Base-by-base conservation (phyloP, 2,888 invertebrate genomes). In the Plemyria rubiginata region DNA sequence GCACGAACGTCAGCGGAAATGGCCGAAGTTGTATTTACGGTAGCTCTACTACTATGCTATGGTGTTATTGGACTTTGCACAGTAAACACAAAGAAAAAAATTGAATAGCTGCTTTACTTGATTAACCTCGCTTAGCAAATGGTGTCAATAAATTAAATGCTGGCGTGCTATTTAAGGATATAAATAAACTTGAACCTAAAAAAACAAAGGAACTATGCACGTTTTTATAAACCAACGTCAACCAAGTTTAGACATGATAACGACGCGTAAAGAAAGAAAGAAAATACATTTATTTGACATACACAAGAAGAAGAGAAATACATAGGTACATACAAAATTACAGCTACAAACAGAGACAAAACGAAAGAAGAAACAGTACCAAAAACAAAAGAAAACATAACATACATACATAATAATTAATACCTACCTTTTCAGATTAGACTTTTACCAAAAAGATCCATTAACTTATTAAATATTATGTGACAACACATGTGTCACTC, bases 1-100 rank as follows among this genome's bases (percentile, higher is more conserved):
- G 36, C 66, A 79, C 92, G 92, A 91, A 70, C 63, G 60, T 56
- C 40, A 61, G 70, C 91, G 91, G 82, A 87, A 82, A 82, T 68
- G 68, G 46, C 79, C 91, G 90, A 91, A 66, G 62, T 68, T 72
- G 58, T 81, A 78, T 84, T 83, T 84, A 85, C 76, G 77, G 75
- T 73, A 64, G n/a, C n/a, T n/a, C n/a, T n/a, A n/a, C n/a, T 74
- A 73, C 8, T 13, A 15, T 13, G 43, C 74, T 60, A 60, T 67
- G 61, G 53, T 62, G 62, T 40, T 65, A 66, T 67, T 77, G 83
- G 81, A 85, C 87, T 84, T 86, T 84, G 85, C 72, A 75, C 80
- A 50, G 66, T 68, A 68, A 65, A 70, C 65, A 78, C 72, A 75
- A 73, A 74, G 73, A 66, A 60, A 73, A 74, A 73, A 66, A 60